Base-by-base conservation (phyloP, 2,888 invertebrate species). In the Salticus scenicus region DNA sequence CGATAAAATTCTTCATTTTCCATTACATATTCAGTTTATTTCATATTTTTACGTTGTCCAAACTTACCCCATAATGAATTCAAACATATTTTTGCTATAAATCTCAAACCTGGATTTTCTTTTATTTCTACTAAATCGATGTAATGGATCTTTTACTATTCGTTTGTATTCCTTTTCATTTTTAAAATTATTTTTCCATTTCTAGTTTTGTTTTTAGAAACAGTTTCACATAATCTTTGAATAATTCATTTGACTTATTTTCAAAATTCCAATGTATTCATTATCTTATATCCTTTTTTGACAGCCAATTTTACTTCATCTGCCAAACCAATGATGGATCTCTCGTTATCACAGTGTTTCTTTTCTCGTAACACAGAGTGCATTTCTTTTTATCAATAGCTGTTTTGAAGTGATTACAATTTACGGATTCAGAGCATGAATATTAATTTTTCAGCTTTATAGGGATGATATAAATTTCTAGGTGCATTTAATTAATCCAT, bases 11-110 rank as follows among this genome's bases (percentile, higher is more conserved):
- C 67, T 31, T 64, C 74, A 4, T 42, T 42, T 42, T 75, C 30
- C 17, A 31, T 67, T 1, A 12, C 67, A 67, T 67, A 10, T 74
- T 74, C 14, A 10, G 37, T 64, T 63, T 74, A 63, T 63, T 63
- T 8, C 33, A 72, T 31, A 31, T 57, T 72, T 72, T 51, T 57
- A 30, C 57, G 47, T 31, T 72, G 57, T 17, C 57, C 51, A 30
- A 71, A 63, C 30, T 63, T 74, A 41, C 37, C 27, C 57, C 47
- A 69, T 14, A 69, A 24, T 1, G 47, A 76, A 20, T 47, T 69
- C 33, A 69, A 76, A 67, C 31, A 76, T 4, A 67, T 76, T 47
- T 76, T 66, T 8, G 66, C 30, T 66, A 66, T 66, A 30, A 17
- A 66, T 30, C 69, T 70, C n/a, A 67, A 17, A 31, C 57, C 33